These are phyloP conservation scores for Aricia agestis DNA, from an alignment of 1,140 invertebrate genomes.

Conservation along the genomic window DNA sequence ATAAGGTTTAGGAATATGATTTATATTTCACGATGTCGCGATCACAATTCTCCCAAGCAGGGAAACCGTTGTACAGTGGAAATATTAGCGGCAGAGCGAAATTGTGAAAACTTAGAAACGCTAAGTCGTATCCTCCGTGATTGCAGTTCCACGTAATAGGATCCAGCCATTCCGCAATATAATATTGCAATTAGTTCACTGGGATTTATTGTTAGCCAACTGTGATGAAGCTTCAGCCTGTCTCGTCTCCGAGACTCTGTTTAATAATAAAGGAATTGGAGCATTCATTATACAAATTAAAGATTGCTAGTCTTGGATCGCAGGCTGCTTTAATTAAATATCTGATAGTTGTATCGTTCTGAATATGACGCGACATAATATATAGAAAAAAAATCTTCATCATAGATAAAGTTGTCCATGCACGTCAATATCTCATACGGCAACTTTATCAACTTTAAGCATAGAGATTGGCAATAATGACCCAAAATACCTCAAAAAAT, in stretches of 20 bases:
- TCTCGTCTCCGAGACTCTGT: background rate
- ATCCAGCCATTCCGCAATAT: conserved; percentile 11
- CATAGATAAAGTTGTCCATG: too few species aligned
- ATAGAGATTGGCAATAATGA: too few species aligned
- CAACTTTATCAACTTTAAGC: too few species aligned
- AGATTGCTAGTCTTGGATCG: background rate
- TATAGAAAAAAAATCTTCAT: too few species aligned
- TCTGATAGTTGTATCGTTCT: background rate
- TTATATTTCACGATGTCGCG: background rate
- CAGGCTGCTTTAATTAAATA: background rate
- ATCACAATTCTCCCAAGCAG: conserved; percentile 31
- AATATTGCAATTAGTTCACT: conserved; percentile 32
- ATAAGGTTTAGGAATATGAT: background rate
- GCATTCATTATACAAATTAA: background rate
- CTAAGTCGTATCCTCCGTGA: conserved; percentile 55
- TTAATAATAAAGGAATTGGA: conserved; percentile 5
- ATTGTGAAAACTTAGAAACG: conserved; percentile 67
- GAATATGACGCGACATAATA: too few species aligned
- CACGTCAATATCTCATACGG: too few species aligned
- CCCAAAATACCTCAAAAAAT: too few species aligned
- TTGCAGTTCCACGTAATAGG: conserved; percentile 41
- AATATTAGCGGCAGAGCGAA: conserved; percentile 49
- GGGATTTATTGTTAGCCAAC: conserved; percentile 18
- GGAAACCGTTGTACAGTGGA: conserved; percentile 60
- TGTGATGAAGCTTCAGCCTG: conserved; percentile 21